These are phyloP conservation scores for Myrmophylax atrothorax DNA, from an alignment of 2,113 vertebrate genomes.

Conservation along the genomic window DNA sequence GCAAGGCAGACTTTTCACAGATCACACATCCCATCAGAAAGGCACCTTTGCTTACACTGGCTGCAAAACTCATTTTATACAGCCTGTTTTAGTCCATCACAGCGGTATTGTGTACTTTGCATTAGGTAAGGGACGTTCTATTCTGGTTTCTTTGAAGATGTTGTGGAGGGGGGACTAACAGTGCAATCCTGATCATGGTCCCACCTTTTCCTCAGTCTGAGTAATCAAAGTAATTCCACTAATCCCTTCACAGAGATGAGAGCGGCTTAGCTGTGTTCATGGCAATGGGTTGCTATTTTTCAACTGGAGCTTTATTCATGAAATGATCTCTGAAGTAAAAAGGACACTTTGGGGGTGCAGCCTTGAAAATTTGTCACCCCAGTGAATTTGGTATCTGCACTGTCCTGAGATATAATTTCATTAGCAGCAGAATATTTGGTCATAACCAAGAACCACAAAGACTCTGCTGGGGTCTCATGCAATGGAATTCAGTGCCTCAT, in stretches of 20 bases:
- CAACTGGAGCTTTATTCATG: background rate
- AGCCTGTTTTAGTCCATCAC: background rate
- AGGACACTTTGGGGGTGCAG: background rate
- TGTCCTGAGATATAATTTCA: background rate
- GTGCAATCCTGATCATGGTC: background rate
- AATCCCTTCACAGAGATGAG: slow-evolving; percentile 43
- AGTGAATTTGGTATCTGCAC: background rate
- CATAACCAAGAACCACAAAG: background rate
- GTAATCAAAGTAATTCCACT: slow-evolving; percentile 48
- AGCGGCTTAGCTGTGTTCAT: background rate
- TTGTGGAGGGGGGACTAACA: background rate
- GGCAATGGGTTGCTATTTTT: slow-evolving; percentile 10
- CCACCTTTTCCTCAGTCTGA: slow-evolving; percentile 13
- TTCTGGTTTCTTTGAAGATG: slow-evolving; percentile 31
- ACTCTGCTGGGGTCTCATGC: background rate
- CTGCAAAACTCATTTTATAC: background rate
- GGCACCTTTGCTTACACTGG: background rate
- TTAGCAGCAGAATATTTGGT: background rate
- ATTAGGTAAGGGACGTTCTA: background rate
- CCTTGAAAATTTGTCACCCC: background rate
- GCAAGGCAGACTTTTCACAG: background rate
- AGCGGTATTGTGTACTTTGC: background rate
- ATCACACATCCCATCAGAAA: background rate
- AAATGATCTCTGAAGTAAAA: background rate
- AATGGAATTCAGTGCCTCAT: background rate